Evolutionary conservation across 1,140 invertebrate species (phyloP).

Genomic region (Triops cancriformis): DNA sequence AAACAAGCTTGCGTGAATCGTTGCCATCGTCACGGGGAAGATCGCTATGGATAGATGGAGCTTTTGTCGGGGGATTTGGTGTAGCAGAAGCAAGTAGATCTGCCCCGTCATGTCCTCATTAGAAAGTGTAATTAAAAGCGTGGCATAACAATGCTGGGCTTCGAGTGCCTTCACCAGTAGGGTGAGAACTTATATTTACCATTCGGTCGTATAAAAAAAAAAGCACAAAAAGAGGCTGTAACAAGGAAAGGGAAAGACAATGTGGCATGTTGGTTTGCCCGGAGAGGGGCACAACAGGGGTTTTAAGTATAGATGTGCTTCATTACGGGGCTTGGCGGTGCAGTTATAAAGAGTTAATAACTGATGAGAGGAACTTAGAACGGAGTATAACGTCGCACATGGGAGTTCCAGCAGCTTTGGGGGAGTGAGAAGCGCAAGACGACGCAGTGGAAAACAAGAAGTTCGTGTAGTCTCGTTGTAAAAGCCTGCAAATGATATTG

Average conservation of each 20-base stretch:
- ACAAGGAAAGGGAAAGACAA: not conserved
- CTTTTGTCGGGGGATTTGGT: not conserved
- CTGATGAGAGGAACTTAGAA: not conserved
- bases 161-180: not conserved
- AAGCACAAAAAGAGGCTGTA: not conserved
- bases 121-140: slow-evolving; percentile 11
- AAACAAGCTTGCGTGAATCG: not conserved
- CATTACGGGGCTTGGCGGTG: not conserved
- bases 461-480: not conserved
- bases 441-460: not conserved
- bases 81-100: not conserved
- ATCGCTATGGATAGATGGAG: not conserved
- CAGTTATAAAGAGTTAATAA: slow-evolving; percentile 14
- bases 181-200: not conserved
- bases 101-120: slow-evolving; percentile 2
- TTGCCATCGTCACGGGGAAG: not conserved
- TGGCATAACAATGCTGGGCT: not conserved
- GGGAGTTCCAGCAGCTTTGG: not conserved
- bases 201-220: not conserved
- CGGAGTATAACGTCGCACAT: not conserved
- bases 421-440: not conserved
- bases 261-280: slow-evolving; percentile 8
- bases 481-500: not conserved
- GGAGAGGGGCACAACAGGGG: not conserved
- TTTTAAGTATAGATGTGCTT: slow-evolving; percentile 14